phyloP scores from a whole-genome alignment of 2,113 vertebrate species.

The Microcebus murinus region DNA sequence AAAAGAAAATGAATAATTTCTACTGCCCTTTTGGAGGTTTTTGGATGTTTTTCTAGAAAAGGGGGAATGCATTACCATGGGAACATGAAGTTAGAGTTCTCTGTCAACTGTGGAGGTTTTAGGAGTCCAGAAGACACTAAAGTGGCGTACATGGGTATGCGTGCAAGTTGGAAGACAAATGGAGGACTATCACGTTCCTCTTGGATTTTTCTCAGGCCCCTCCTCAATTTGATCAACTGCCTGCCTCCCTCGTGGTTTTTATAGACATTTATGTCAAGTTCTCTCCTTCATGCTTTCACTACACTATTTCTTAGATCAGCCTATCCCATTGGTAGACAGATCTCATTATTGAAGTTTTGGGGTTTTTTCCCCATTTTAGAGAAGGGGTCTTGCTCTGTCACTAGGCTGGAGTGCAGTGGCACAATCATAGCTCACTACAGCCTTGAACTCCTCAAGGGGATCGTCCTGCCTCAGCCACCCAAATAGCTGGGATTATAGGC shows the following conservation, averaged over 20 bases:
- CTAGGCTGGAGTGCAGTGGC: no score
- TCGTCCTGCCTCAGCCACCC: no score
- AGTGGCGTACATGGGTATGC: no score
- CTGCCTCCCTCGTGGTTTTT: not conserved
- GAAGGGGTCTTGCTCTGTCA: no score
- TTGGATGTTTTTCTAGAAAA: not conserved
- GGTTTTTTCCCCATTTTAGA: no score
- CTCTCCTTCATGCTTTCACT: not conserved
- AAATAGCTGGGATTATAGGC: no score
- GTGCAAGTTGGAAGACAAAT: not conserved
- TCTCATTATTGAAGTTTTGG: not conserved
- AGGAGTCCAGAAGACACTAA: not conserved
- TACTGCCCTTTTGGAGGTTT: not conserved
- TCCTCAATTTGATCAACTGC: not conserved
- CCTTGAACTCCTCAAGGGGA: no score
- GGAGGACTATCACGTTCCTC: not conserved
- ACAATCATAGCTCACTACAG: no score
- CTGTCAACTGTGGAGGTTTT: not conserved
- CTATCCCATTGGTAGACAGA: not conserved
- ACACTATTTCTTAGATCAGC: not conserved
- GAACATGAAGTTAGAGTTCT: not conserved
- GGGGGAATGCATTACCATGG: not conserved
- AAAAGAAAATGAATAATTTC: not conserved
- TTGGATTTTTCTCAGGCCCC: not conserved
- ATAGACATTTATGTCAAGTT: not conserved